Evolutionary conservation across 2,797 vertebrate species (phyloP).

Genomic region (Peromyscus melanophrys): DNA sequence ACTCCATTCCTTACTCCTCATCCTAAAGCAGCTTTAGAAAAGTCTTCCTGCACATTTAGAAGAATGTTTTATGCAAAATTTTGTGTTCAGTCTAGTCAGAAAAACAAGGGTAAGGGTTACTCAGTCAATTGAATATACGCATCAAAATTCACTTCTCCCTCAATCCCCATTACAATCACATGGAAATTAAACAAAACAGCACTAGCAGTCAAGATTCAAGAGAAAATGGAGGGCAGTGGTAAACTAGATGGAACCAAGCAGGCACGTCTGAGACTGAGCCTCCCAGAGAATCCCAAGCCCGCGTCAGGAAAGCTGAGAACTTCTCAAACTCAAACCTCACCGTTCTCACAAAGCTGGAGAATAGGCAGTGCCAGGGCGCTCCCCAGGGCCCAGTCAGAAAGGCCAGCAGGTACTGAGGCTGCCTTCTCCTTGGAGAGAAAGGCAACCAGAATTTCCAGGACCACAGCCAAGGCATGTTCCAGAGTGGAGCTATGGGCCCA

Average conservation of each 20-base stretch:
- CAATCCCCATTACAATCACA: neutral
- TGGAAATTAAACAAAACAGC: neutral
- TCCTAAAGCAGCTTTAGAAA: slow-evolving; percentile 25
- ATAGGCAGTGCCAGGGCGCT: neutral
- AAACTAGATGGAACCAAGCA: neutral
- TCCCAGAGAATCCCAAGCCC: neutral
- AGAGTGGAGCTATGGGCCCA: neutral
- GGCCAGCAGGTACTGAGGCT: neutral
- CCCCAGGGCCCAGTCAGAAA: neutral
- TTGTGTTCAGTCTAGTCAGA: neutral
- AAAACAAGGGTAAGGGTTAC: neutral
- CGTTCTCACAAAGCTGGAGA: neutral
- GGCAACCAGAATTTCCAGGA: neutral
- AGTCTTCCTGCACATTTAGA: slow-evolving; percentile 4
- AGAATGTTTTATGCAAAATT: slow-evolving; percentile 20
- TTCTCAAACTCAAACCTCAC: neutral
- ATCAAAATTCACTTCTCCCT: neutral
- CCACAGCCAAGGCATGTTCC: neutral
- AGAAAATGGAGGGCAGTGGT: neutral
- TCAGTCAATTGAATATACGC: neutral
- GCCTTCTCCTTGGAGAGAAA: neutral
- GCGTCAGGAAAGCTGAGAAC: neutral
- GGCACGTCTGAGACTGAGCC: neutral
- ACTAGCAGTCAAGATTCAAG: neutral
- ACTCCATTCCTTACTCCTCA: neutral